Evolutionary conservation across 2,888 invertebrate genomes (phyloP), one percentile per base, ranked within the genome.

Genomic region (Oscheius sp.): DNA sequence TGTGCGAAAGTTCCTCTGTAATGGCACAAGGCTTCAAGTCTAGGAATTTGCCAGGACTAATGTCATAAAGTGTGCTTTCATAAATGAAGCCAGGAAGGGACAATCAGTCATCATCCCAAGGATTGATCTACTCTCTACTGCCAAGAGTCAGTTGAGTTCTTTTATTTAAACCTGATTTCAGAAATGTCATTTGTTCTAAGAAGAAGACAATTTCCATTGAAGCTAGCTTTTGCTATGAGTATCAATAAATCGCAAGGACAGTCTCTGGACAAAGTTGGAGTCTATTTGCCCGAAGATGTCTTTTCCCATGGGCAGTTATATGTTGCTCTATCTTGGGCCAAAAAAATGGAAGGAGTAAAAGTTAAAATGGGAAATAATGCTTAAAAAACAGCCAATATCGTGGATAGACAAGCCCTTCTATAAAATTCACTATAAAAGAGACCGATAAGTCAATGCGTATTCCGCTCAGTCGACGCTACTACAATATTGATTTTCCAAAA

Each of bases 211-310:
- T 61, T 61, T 39, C 61, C 61, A n/a, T 3, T 61, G 3, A 46
- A 20, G 17, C 39, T 81, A 1, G 82, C 83, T 15, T 87, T 80
- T 74, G 83, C 80, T 6, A 79, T 81, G 71, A 84, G 83, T 0
- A 80, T 84, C 15, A 86, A 84, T 50, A 86, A 87, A 65, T 76
- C 84, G 2, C 86, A 86, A 64, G 86, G 86, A 0, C 86, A 53
- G 20, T 77, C 78, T n/a, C 48, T 82, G 0, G 45, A 68, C 12
- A 39, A 45, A 39, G 64, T 76, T 5, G 82, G 81, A 8, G 31
- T 81, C 4, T 17, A 73, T 23, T 50, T 81, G 2, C 42, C 58
- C n/a, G 17, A 10, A 0, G 33, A 64, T 17, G 71, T 73, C 29
- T 86, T 86, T 64, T 53, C 81, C 0, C 84, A 85, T 73, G 82